Evolutionary conservation across 2,888 invertebrate genomes (phyloP).

Genomic region (Apodemia duryi): DNA sequence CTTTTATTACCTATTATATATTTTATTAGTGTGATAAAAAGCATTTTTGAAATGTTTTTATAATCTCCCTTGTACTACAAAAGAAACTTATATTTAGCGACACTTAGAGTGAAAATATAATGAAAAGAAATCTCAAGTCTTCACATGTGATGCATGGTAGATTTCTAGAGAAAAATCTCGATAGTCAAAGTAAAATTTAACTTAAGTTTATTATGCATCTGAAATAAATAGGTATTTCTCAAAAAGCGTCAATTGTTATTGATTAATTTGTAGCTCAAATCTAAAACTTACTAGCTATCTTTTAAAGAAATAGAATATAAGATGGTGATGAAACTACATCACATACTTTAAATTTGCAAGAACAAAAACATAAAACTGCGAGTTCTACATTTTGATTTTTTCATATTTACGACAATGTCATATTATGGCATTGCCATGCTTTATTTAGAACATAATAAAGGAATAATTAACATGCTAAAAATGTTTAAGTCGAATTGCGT

Average conservation of each 20-base stretch:
- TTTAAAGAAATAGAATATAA: too few species aligned
- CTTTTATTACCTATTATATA: slow-evolving; percentile 49
- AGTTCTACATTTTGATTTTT: too few species aligned
- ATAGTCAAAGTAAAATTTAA: slow-evolving; percentile 17
- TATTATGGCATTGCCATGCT: neutral
- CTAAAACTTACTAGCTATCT: too few species aligned
- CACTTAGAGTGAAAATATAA: slow-evolving; percentile 50
- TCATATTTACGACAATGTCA: neutral
- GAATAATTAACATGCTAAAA: neutral
- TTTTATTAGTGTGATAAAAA: slow-evolving; percentile 60
- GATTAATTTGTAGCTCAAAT: neutral
- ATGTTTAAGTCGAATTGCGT: too few species aligned
- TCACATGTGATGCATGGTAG: slow-evolving; percentile 33
- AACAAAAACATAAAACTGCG: too few species aligned
- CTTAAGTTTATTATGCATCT: neutral
- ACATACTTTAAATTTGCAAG: too few species aligned
- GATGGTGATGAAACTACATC: too few species aligned
- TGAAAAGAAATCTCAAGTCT: slow-evolving; percentile 34
- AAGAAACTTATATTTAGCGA: slow-evolving; percentile 55
- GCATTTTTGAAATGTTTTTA: slow-evolving; percentile 62
- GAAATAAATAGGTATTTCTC: neutral
- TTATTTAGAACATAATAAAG: neutral
- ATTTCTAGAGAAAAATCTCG: slow-evolving; percentile 25
- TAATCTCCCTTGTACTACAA: slow-evolving; percentile 67
- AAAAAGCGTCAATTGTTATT: neutral